Evolutionary conservation across 2,797 vertebrate species (phyloP), one percentile per base, ranked within the genome.

Genomic region (Gymnodraco acuticeps): DNA sequence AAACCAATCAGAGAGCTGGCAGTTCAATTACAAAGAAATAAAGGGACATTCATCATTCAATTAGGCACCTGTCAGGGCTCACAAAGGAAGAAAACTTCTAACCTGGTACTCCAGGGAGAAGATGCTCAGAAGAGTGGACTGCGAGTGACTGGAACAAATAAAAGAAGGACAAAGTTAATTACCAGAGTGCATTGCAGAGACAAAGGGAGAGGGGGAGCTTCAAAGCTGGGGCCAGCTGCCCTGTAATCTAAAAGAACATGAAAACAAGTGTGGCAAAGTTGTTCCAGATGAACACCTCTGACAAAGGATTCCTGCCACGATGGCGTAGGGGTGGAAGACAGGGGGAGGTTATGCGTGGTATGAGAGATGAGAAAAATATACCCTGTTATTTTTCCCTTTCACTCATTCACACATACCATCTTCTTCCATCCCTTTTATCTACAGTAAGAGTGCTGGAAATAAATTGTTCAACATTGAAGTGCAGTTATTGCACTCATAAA

Each of bases 1-100:
- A 97, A 96, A 97, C 98, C 98, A 99, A 99, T 99, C 97, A 98
- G 96, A 97, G 96, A 97, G 96, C 97, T 99, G 98, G 97, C 98
- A 99, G 98, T 99, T 99, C 98, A 99, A 99, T 99, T 99, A 99
- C 98, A 99, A 98, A 98, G 97, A 98, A 99, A 99, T 99, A 99
- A 99, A 99, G 97, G 98, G 97, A 99, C 98, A 99, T 99, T 99
- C 98, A 99, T 99, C 98, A 99, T 99, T 99, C 98, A 99, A 99
- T 99, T 99, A 99, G 98, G 98, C 98, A 99, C 96, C 98, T 99
- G 98, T 99, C 98, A 99, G 95, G 96, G 96, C 97, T 97, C 97
- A 99, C 98, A 99, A 99, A 99, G 96, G 96, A 98, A 97, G 97
- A 98, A 99, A 99, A 99, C 97, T 99, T 99, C 98, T 98, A 98